Conservation (phyloP, 2,797 vertebrate genomes). For the Lepus oiostolus region DNA sequence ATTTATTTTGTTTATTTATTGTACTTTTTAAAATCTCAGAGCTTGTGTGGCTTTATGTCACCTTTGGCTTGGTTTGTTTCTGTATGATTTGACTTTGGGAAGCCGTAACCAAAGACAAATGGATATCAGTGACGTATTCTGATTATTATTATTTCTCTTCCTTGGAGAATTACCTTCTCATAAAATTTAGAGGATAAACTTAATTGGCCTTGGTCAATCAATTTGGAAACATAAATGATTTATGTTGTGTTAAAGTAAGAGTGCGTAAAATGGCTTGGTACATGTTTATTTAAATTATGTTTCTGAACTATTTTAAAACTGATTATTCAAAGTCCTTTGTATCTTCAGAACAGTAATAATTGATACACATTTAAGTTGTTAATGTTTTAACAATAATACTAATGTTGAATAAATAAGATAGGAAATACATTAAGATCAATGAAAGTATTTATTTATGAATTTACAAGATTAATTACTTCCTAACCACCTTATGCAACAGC, state of each 20-base stretch:
- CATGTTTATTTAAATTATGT: neutral
- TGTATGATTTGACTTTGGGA: neutral
- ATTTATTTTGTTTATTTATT: neutral
- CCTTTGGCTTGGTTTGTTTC: neutral
- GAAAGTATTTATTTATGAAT: neutral
- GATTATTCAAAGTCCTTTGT: neutral
- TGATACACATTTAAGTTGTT: neutral
- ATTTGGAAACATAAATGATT: neutral
- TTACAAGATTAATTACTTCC: conserved; percentile 3
- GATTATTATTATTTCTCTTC: neutral
- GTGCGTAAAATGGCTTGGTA: neutral
- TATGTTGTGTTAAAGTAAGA: neutral
- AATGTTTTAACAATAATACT: neutral
- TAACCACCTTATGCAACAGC: neutral
- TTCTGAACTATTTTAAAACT: neutral
- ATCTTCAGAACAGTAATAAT: neutral
- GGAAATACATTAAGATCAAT: neutral
- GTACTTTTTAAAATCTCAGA: neutral
- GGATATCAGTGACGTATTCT: neutral
- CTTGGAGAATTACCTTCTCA: neutral
- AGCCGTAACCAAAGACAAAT: neutral
- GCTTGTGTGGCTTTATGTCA: neutral
- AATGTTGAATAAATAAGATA: neutral
- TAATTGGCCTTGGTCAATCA: neutral
- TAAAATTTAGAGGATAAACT: neutral